A percentile compares a stretch with the other conserved stretches of the same genome.
Evolutionary conservation across 2,888 invertebrate genomes (phyloP).

Genomic region (Xestia rhomboidea): DNA sequence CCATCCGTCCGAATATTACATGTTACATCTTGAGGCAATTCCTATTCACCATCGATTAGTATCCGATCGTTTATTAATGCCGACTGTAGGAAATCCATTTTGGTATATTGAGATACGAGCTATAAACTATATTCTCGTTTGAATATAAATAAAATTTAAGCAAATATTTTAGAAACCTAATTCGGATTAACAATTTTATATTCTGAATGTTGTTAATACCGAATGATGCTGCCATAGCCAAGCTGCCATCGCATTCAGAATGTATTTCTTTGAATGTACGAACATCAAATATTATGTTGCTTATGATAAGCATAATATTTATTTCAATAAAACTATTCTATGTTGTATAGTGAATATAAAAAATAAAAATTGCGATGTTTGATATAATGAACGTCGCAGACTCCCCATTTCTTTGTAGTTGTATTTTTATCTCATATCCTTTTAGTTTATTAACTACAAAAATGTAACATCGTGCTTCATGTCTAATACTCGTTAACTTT

Average conservation of each 20-base stretch:
- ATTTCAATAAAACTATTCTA: constrained; percentile 53
- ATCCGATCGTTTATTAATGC: constrained; percentile 76
- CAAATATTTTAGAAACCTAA: constrained; percentile 76
- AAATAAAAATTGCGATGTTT: constrained; percentile 43
- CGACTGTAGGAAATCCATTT: constrained; percentile 74
- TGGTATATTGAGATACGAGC: constrained; percentile 76
- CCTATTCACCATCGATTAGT: constrained; percentile 84
- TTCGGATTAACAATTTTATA: constrained; percentile 69
- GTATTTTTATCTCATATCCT: constrained; percentile 65
- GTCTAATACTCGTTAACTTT: constrained; percentile 82
- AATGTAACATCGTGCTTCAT: constrained; percentile 71
- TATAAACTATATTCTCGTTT: constrained; percentile 78
- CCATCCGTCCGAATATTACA: constrained; percentile 78
- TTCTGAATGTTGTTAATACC: constrained; percentile 61
- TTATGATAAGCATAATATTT: constrained; percentile 53
- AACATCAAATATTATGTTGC: constrained; percentile 56
- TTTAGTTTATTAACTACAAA: constrained; percentile 72
- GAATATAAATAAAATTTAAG: constrained; percentile 82
- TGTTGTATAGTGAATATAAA: constrained; percentile 37
- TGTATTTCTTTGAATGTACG: constrained; percentile 48
- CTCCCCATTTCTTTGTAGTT: constrained; percentile 54
- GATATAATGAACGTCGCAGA: constrained; percentile 47
- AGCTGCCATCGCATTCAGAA: constrained; percentile 40
- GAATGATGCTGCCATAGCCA: constrained; percentile 51
- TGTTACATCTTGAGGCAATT: constrained; percentile 78